Base-by-base conservation (phyloP, 92 coral and sea anemone species). In the Epizoanthus scotinus region DNA sequence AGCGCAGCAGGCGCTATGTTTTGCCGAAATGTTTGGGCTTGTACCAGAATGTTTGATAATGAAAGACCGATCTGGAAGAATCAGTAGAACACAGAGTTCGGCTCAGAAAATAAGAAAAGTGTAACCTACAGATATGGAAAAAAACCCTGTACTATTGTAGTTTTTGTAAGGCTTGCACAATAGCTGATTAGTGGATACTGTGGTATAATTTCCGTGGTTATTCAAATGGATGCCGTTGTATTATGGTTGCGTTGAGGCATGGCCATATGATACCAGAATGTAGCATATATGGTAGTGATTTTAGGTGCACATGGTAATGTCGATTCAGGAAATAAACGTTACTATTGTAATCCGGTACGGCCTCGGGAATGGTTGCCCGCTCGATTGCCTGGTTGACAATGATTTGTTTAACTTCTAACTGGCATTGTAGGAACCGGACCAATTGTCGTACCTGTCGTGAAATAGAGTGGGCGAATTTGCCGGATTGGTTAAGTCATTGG, bases 251-350 rank as follows among this genome's bases (percentile, higher is more conserved):
- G 53, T 62, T 67, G 52, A 1, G 59, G 38, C 4, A 81, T 2
- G 17, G 31, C 53, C 21, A 27, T 82, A 22, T 82, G 79, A 15
- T 8, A 22, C 85, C 70, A 82, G 3, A 59, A 57, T 9, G 60
- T 63, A 0, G 85, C 79, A 36, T 8, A 36, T 8, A 71, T 5
- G 63, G 14, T 0, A 68, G 15, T 2, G 61, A 20, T 26, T 58
- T 63, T n/a, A 82, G 6, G 0, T 55, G 27, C 3, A 82, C 67
- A 3, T 42, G 25, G 2, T 70, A 56, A 14, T 67, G 28, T 20
- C 64, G 0, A 42, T 82, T 82, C 0, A 64, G 21, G 2, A 55
- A 25, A 15, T 60, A 12, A 0, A 70, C 79, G 0, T 18, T 5
- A 6, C 6, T 12, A 28, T 65, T 25, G 20, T 52, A 81, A 21